Evolutionary conservation across 2,888 invertebrate genomes (phyloP), one percentile per base, ranked within the genome.

Genomic region (Gymnoscelis rufifasciata): DNA sequence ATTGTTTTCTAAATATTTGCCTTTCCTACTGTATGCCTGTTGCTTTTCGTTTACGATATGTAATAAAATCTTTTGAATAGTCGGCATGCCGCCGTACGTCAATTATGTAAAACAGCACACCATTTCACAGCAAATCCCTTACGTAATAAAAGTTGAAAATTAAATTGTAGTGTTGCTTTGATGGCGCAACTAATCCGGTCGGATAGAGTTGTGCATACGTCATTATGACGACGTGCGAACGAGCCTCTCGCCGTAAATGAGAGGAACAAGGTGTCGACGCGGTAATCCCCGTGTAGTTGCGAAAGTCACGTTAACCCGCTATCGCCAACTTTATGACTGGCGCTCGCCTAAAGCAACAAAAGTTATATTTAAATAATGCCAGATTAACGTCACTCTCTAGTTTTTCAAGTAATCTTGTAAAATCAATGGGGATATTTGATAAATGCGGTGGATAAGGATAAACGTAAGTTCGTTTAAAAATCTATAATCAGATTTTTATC

Each of bases 281-380:
- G 38, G 61, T 88, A 86, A 88, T 82, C 87, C 81, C 51, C 62
- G 41, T 58, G 66, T 60, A 64, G 64, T 58, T 54, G 66, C 61
- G 39, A 50, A 48, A 62, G 73, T 68, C 87, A 86, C 87, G 87
- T 78, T 65, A 67, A 60, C 60, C 56, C 66, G 58, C 65, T 59
- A 50, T 50, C 61, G 63, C 59, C 47, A 62, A 68, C 55, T 60
- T 62, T 66, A 76, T 76, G 69, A 68, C 62, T 68, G 45, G 49
- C 71, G 68, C 68, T 64, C 63, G 60, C 64, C 70, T 71, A 70
- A 75, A 73, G 65, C 70, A 74, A 79, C 78, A 79, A 77, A 74
- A 71, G 71, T 74, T 76, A 78, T 77, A 74, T 75, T 77, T 73
- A 71, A 81, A 76, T 66, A 74, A 80, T 74, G 72, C 59, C 69